These are phyloP conservation scores for Lycocorax pyrrhopterus DNA, from an alignment of 2,113 vertebrate genomes.

Conservation along the genomic window DNA sequence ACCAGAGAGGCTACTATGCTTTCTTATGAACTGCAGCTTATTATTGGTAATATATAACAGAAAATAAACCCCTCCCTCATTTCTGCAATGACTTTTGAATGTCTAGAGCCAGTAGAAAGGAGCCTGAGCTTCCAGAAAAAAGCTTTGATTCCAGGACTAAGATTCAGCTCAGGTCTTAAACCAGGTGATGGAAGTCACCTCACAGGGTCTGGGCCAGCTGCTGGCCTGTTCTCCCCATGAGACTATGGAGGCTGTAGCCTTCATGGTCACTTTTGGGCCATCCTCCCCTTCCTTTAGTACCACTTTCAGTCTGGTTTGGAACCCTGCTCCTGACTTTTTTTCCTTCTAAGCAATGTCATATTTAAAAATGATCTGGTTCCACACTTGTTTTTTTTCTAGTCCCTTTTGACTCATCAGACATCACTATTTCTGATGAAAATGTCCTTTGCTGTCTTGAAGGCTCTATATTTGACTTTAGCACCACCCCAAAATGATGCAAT, in stretches of 20 bases:
- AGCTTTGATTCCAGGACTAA: neutral
- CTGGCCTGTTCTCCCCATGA: neutral
- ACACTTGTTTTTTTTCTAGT: neutral
- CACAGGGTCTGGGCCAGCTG: neutral
- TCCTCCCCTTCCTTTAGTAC: neutral
- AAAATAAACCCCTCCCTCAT: neutral
- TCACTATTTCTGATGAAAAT: neutral
- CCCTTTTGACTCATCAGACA: neutral
- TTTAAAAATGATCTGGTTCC: neutral
- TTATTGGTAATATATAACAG: neutral
- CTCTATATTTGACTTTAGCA: neutral
- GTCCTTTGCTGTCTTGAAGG: neutral
- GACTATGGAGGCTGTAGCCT: fast-evolving
- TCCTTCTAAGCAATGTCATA: fast-evolving
- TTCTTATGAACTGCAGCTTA: neutral
- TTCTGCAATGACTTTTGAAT: neutral
- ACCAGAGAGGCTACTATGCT: neutral
- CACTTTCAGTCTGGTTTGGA: neutral
- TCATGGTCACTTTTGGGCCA: neutral
- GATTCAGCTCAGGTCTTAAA: neutral
- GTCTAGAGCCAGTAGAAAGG: neutral
- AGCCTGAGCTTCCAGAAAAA: neutral
- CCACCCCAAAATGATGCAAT: neutral
- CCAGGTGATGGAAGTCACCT: fast-evolving
- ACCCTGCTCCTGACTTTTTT: fast-evolving